These are phyloP conservation scores for Lithophane semibrunnea DNA, from an alignment of 2,888 invertebrate species.

Conservation along the genomic window DNA sequence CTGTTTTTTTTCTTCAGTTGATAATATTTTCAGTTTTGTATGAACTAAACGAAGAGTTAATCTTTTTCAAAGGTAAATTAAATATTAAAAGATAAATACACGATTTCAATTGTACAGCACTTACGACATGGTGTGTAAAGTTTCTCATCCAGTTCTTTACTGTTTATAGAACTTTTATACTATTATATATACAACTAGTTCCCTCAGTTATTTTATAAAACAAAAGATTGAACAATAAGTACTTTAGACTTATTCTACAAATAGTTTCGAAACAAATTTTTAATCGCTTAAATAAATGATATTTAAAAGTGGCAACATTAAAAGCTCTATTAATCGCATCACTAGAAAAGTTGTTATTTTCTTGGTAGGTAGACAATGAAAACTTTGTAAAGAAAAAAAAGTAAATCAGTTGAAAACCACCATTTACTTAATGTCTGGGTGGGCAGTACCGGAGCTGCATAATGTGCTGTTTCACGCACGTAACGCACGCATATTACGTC, in stretches of 20 bases:
- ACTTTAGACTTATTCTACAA: not conserved
- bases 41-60: not conserved
- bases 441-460: conserved; percentile 7
- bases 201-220: not conserved
- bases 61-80: not conserved
- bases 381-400: not conserved
- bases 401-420: not conserved
- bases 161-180: not conserved
- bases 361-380: not conserved
- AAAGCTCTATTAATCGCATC: not conserved
- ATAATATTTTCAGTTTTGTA: not conserved
- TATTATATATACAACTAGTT: not conserved
- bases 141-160: not conserved
- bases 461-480: conserved; percentile 5
- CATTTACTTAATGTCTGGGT: not conserved
- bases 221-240: not conserved
- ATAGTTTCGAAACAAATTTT: not conserved
- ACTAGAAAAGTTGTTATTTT: not conserved
- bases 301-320: not conserved
- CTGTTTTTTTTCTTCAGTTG: not conserved
- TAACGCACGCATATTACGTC: conserved; percentile 35
- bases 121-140: too few relatives aligned
- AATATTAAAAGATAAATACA: not conserved
- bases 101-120: not conserved
- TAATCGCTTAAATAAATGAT: not conserved